phyloP scores from a whole-genome alignment of 2,888 invertebrate genomes.

The Pollenia labialis region DNA sequence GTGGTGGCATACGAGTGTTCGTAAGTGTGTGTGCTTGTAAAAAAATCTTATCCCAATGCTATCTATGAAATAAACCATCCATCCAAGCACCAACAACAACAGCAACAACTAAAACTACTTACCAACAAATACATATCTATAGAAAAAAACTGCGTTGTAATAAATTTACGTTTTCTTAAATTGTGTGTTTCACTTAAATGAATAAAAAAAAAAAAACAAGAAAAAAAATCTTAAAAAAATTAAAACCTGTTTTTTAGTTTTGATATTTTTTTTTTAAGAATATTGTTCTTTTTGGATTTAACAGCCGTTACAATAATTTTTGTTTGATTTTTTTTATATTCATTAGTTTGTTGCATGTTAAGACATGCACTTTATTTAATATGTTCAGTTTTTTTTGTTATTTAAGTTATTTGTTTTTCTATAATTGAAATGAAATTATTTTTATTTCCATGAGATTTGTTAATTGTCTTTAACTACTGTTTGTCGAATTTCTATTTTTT shows the following conservation, averaged over 20 bases:
- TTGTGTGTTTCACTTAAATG: slow-evolving; percentile 70
- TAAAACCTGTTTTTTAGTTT: slow-evolving; percentile 66
- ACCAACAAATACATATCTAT: slow-evolving; percentile 45
- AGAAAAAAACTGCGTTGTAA: slow-evolving; percentile 70
- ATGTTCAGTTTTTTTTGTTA: slow-evolving; percentile 49
- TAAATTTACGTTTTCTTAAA: slow-evolving; percentile 70
- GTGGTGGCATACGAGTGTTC: slow-evolving; percentile 15
- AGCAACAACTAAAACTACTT: slow-evolving; percentile 37
- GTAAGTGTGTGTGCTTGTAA: slow-evolving; percentile 51
- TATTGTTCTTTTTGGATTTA: slow-evolving; percentile 45
- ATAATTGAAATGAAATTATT: slow-evolving; percentile 65
- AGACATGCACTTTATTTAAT: slow-evolving; percentile 62
- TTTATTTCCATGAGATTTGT: slow-evolving; percentile 53
- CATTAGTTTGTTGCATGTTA: slow-evolving; percentile 60
- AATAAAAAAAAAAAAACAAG: slow-evolving; percentile 51
- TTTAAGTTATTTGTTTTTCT: slow-evolving; percentile 6
- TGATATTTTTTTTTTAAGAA: slow-evolving; percentile 47
- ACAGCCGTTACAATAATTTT: slow-evolving; percentile 57
- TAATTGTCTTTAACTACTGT: slow-evolving; percentile 64
- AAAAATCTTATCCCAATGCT: slow-evolving; percentile 71
- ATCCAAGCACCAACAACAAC: slow-evolving; percentile 57
- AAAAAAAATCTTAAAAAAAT: slow-evolving; percentile 43
- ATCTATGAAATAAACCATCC: slow-evolving; percentile 68
- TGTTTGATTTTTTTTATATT: slow-evolving; percentile 29
- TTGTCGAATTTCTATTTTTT: slow-evolving; percentile 20